Base-by-base conservation (phyloP, 2,113 vertebrate genomes). In the Carassius gibelio region DNA sequence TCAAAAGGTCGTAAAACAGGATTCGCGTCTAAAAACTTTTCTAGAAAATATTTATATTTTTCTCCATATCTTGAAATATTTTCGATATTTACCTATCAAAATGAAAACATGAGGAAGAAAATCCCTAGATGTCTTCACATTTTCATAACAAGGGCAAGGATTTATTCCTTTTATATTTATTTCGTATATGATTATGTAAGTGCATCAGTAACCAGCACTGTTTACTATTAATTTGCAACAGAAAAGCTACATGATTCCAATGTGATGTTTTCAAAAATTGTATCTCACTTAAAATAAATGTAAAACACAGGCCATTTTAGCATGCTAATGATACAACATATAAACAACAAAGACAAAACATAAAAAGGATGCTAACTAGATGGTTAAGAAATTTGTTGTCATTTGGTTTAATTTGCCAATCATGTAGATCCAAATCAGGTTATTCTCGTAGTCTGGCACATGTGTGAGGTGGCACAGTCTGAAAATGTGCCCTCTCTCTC, bases 381-480 rank as follows among this genome's bases (percentile, higher is more conserved):
- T 34, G 62, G 81, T 84, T 80, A 76, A 42, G n/a, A 45, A 82
- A 76, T 75, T 14, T 45, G 8, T 42, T 26, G 17, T 26, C n/a
- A 50, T 61, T 78, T 75, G 71, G 68, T 62, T 82, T 74, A 76
- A 52, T 77, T 76, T 82, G 45, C 50, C 75, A 77, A 36, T 23
- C 66, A 4, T 26, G 30, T 81, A 82, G 14, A 87, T 75, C 59
- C 42, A 26, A 38, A 69, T 42, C 83, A 81, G 77, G 36, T 66
- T 57, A 75, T 82, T 55, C 64, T 57, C 23, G 21, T 23, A 84
- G 59, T 84, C 61, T 85, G 55, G 50, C 79, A 64, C 30, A 42
- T 62, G 59, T 52, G 59, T 52, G 30, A 30, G 50, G 23, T 42
- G 52, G 55, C 76, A 79, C 9, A 30, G 75, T 75, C 26, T 3